A percentile compares a stretch with the other conserved stretches of the same genome.
These are phyloP conservation scores for Heptranchias perlo DNA, from an alignment of 2,113 vertebrate genomes.

Conservation along the genomic window DNA sequence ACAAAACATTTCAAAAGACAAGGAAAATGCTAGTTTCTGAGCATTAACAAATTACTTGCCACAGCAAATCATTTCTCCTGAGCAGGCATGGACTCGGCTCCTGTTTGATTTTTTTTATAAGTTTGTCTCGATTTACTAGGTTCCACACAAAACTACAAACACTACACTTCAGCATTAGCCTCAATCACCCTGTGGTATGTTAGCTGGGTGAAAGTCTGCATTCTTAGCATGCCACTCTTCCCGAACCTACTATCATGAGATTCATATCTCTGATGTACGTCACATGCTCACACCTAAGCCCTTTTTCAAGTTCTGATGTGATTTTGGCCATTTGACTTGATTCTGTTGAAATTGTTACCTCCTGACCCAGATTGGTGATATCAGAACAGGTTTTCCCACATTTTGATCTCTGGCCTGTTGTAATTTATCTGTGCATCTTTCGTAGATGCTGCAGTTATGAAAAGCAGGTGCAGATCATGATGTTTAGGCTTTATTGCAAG, in stretches of 20 bases:
- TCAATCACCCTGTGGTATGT: not conserved
- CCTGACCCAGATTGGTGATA: not conserved
- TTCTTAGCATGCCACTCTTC: not conserved
- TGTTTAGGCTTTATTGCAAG: not conserved
- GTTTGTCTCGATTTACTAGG: not conserved
- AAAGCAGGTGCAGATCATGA: not conserved
- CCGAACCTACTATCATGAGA: not conserved
- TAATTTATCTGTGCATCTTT: not conserved
- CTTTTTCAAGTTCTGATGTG: not conserved
- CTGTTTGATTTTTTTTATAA: not conserved
- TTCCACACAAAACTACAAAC: not conserved
- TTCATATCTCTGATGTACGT: not conserved
- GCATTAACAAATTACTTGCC: not conserved
- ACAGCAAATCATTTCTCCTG: not conserved
- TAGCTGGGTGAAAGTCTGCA: not conserved
- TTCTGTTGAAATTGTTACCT: not conserved
- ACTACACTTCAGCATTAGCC: not conserved
- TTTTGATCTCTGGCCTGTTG: not conserved
- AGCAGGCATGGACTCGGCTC: not conserved
- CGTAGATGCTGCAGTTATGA: not conserved
- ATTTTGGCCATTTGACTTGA: not conserved
- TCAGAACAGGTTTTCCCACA: not conserved
- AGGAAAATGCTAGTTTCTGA: constrained; percentile 6
- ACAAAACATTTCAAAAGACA: not conserved
- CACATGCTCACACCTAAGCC: not conserved